Evolutionary conservation across 2,113 vertebrate species (phyloP), one percentile per base, ranked within the genome.

Genomic region (Caracal caracal): DNA sequence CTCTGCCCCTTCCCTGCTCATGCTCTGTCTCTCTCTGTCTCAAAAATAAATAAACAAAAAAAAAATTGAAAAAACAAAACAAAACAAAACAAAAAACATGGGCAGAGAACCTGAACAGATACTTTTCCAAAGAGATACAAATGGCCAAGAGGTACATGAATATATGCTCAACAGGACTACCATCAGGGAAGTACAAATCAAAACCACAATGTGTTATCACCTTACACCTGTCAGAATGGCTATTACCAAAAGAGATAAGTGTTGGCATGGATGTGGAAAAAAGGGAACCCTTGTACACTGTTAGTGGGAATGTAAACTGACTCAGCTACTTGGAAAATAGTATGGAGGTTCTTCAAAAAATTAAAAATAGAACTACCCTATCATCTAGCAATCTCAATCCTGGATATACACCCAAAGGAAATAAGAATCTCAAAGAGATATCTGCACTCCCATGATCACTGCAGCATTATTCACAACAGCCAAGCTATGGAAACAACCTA

Each of bases 181-280:
- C 51, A 80, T 40, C 28, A 89, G 86, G 56, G 47, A 94, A 93
- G 88, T 49, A 15, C 86, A 94, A 83, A 83, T 65, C 43, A 94
- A 89, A 88, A 65, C 35, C 71, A 93, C n/a, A 84, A 56, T n/a
- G 56, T 63, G 37, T 3, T 73, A 89, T 53, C 66, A 81, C 37
- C 37, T 94, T 79, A 51, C 6, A 65, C 3, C n/a, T 40, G 22
- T 73, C 16, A 88, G 56, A 82, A 89, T 53, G 56, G 84, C 33
- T 81, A 61, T 88, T 28, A 94, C 66, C 75, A 88, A 61, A 70
- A 70, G 43, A 70, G n/a, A 40, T 28, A 61, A 80, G 49, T 71
- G 37, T 43, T 37, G 20, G 47, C 7, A 28, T 78, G 35, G 28
- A 86, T 53, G 28, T 20, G 13, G 15, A 86, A 30, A 76, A 81